Percentiles rank a stretch among this genome's conserved stretches.
These are phyloP conservation scores for Chydorus sphaericus DNA, from an alignment of 2,888 invertebrate species.

Conservation along the genomic window DNA sequence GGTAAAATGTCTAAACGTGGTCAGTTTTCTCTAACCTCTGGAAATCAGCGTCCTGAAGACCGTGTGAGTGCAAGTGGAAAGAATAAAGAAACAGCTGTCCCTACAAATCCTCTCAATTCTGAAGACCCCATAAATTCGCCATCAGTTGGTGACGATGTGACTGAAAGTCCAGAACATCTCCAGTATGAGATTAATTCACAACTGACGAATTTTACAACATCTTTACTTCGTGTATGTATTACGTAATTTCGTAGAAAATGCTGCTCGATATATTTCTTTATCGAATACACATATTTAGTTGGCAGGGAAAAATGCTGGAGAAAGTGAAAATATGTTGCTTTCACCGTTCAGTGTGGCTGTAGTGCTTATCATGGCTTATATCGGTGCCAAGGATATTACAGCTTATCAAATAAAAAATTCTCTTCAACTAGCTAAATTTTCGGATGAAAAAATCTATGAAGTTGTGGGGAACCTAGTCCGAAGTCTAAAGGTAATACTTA, in stretches of 20 bases:
- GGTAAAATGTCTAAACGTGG: too few species aligned
- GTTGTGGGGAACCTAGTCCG: neutral
- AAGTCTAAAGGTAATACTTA: neutral
- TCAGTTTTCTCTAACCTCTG: too few species aligned
- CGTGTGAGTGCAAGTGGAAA: too few species aligned
- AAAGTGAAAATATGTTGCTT: constrained; percentile 24
- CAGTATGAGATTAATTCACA: neutral
- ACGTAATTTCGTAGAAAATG: too few species aligned
- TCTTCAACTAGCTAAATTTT: neutral
- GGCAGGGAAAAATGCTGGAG: neutral
- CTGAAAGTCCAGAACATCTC: too few species aligned
- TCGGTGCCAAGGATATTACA: constrained; percentile 29
- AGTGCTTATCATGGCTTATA: constrained; percentile 29
- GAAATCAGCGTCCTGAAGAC: too few species aligned
- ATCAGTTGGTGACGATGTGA: too few species aligned
- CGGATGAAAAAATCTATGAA: neutral
- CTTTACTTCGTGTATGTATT: neutral
- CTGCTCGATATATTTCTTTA: too few species aligned
- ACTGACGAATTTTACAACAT: neutral
- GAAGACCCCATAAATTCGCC: too few species aligned
- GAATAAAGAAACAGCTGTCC: too few species aligned
- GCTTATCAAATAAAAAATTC: constrained; percentile 10
- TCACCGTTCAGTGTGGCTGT: constrained; percentile 30
- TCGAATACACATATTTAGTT: too few species aligned
- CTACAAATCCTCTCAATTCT: too few species aligned